A percentile compares a stretch with the other conserved stretches of the same genome.
phyloP scores from a whole-genome alignment of 2,888 invertebrate genomes.

The Magallana nippona region DNA sequence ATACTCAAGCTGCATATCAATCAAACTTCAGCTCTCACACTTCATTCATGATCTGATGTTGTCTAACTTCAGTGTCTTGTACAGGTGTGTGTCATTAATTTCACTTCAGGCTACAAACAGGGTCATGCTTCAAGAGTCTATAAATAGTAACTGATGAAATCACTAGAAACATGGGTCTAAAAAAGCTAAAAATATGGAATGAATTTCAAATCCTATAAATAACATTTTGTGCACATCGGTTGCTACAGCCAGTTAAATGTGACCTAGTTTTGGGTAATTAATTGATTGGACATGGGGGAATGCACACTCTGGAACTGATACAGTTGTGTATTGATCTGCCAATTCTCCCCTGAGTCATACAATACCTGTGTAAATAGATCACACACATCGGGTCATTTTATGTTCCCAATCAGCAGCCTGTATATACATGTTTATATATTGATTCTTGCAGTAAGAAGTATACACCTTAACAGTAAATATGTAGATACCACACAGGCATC shows the following conservation, averaged over 20 bases:
- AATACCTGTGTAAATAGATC: conserved; percentile 18
- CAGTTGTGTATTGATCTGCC: neutral
- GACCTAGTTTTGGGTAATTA: conserved; percentile 21
- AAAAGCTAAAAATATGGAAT: conserved; percentile 21
- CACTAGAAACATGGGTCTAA: neutral
- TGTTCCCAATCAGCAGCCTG: neutral
- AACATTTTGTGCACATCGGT: neutral
- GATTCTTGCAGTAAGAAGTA: neutral
- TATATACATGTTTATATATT: neutral
- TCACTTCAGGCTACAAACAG: conserved; percentile 8
- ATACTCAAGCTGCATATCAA: too few species aligned
- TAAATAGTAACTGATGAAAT: conserved; percentile 33
- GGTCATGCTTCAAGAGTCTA: conserved; percentile 6
- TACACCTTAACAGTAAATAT: neutral
- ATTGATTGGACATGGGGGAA: neutral
- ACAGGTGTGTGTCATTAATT: neutral
- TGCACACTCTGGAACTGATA: neutral
- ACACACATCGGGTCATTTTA: too few species aligned
- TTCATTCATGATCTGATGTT: too few species aligned
- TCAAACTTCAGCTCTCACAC: too few species aligned
- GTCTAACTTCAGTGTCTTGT: neutral
- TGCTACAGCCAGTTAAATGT: conserved; percentile 1
- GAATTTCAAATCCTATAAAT: conserved; percentile 5
- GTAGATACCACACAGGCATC: neutral
- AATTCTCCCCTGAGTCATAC: conserved; percentile 8